Conservation (phyloP, 2,113 vertebrate species). For the Upupa epops region DNA sequence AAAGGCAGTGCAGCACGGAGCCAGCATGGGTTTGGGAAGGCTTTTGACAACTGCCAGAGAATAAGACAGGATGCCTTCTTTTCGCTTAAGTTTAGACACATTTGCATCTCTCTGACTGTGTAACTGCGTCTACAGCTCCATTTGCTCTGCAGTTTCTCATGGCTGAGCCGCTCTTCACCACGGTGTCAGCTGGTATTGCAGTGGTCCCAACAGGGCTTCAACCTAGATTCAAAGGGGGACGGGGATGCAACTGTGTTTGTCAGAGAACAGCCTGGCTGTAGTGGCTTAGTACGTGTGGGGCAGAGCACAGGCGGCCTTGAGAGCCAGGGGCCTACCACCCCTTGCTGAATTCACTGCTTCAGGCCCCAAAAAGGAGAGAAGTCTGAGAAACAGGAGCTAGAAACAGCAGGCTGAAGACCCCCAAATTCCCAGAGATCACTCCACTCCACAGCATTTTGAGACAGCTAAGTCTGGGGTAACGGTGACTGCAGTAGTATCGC, state of each 20-base stretch:
- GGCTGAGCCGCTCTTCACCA: neutral
- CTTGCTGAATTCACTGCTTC: neutral
- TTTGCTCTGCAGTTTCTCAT: neutral
- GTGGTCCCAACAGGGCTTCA: neutral
- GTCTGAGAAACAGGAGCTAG: neutral
- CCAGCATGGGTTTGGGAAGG: neutral
- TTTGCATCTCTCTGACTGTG: neutral
- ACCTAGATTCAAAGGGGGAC: too few species aligned
- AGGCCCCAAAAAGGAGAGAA: neutral
- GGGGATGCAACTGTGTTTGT: too few species aligned
- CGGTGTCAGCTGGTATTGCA: neutral
- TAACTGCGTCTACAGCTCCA: neutral
- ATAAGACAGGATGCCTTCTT: neutral
- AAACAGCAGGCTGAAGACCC: neutral
- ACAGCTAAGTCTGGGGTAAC: neutral
- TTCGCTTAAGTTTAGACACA: neutral
- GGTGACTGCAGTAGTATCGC: neutral
- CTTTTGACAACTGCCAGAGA: slow-evolving; percentile 15
- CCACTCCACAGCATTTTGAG: neutral
- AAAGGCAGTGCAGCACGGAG: neutral
- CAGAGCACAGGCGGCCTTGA: too few species aligned
- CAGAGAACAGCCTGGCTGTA: neutral
- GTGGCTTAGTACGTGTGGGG: too few species aligned
- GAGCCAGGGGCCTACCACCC: neutral
- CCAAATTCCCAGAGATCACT: neutral